Conservation (phyloP, 2,797 vertebrate species). For the Paguma larvata region DNA sequence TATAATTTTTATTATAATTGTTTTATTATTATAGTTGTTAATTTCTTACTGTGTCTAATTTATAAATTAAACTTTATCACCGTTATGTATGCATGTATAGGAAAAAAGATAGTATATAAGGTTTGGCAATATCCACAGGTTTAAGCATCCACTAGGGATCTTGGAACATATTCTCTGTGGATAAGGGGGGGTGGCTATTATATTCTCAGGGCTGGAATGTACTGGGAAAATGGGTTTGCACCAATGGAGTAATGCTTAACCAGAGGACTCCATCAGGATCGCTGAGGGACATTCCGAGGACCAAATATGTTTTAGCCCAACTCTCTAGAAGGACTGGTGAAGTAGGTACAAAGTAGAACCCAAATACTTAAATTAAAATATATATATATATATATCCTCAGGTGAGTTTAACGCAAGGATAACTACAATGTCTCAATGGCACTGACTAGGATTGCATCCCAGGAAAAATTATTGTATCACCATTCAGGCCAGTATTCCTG, state of each 20-base stretch:
- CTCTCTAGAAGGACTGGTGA: background rate
- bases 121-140: background rate
- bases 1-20: background rate
- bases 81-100: background rate
- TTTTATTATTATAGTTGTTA: background rate
- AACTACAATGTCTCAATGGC: background rate
- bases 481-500: background rate
- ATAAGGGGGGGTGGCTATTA: background rate
- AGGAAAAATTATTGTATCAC: background rate
- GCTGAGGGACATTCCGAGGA: background rate
- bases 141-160: background rate
- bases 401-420: conserved; percentile 1
- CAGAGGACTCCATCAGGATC: background rate
- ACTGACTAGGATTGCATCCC: background rate
- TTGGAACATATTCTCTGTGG: background rate
- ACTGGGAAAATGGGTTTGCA: background rate
- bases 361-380: background rate
- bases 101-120: background rate
- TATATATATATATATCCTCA: background rate
- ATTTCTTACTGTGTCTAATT: background rate
- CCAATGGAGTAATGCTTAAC: background rate
- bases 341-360: background rate
- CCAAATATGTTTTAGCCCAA: background rate
- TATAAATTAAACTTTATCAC: background rate
- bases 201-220: background rate